Base-by-base conservation (phyloP, 2,888 invertebrate genomes). In the Torymus aiolomorphi region DNA sequence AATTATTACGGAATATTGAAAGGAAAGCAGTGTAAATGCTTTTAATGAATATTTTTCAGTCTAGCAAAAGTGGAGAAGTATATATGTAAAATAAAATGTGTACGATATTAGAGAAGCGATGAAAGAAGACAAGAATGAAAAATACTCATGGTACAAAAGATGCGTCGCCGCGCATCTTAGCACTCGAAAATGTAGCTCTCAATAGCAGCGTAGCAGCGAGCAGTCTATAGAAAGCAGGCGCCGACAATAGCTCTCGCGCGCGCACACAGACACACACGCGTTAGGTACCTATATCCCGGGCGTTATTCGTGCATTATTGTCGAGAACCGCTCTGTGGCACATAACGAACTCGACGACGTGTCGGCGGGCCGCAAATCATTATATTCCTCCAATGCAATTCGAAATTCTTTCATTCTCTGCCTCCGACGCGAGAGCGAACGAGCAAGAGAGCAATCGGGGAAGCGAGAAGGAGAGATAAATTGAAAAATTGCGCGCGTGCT, bases 401-500 rank as follows among this genome's bases (percentile, higher is more conserved):
- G 83, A 83, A 85, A 84, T 82, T 84, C 84, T 80, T 83, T 83
- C 81, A 81, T 82, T 83, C 78, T 81, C 83, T 80, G 79, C 82
- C 76, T 76, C 80, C 8, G 42, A 18, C 14, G 16, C 56, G 63
- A 10, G 57, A 42, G 52, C 49, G 18, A 24, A 52, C 24, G 63
- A 5, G 31, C 16, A 31, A 59, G 72, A 31, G 71, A 75, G 78
- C 73, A 69, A 69, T 74, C 76, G 80, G 79, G 71, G 70, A 76
- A 67, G 79, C 61, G 66, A 62, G 79, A 63, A 70, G 79, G 82
- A 82, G 82, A 82, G 76, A 61, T 65, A 80, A 78, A 84, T 83
- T 83, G 82, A 78, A 82, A 84, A 81, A 82, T 80, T 67, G 65
- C 80, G 65, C n/a, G 65, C 71, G 72, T 20, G 70, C 14, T 13